These are phyloP conservation scores for Apis mellifera DNA, from an alignment of 1,140 invertebrate species.

Conservation along the genomic window Amel_HAv3.1 CM009933.2:3361501-3362000, in stretches of 20 bases:
- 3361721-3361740: neutral
- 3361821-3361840: neutral
- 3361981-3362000: conserved; percentile 23
- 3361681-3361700: neutral
- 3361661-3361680: neutral
- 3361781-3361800: neutral
- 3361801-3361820: neutral
- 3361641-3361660: too few relatives aligned
- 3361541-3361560: neutral
- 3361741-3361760: neutral
- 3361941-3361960: conserved; percentile 26
- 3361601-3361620: neutral
- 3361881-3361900: too few relatives aligned
- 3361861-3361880: too few relatives aligned
- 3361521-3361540: neutral
- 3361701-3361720: neutral
- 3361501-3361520: too few relatives aligned
- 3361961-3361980: neutral
- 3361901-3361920: too few relatives aligned
- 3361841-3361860: too few relatives aligned
- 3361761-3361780: neutral
- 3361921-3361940: neutral
- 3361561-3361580: neutral
- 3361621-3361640: neutral
- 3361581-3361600: neutral